Evolutionary conservation across 2,888 invertebrate species (phyloP).

Genomic region (Acleris cristana): DNA sequence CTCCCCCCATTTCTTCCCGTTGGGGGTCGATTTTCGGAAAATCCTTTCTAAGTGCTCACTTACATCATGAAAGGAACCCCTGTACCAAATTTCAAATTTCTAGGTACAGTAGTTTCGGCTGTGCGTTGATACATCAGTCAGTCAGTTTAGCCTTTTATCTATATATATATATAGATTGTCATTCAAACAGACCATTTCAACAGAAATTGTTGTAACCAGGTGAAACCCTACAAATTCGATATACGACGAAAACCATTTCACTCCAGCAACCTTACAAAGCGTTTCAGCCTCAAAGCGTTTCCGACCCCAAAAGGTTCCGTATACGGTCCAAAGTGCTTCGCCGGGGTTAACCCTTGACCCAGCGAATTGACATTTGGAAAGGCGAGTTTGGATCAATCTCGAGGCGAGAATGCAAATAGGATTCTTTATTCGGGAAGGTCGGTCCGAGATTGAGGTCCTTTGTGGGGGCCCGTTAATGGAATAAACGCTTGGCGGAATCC

Average conservation of each 20-base stretch:
- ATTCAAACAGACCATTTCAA: conserved; percentile 10
- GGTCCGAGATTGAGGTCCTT: conserved; percentile 66
- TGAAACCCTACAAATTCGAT: conserved; percentile 32
- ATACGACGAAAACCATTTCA: conserved; percentile 34
- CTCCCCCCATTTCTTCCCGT: no score
- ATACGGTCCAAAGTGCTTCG: conserved; percentile 7
- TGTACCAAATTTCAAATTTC: no score
- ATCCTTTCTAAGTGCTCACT: no score
- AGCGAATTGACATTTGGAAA: conserved; percentile 62
- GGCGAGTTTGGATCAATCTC: conserved; percentile 68
- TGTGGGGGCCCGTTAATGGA: conserved; percentile 77
- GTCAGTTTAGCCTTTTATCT: no score
- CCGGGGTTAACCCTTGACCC: conserved; percentile 55
- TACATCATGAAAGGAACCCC: no score
- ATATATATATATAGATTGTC: no score
- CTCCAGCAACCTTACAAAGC: conserved; percentile 22
- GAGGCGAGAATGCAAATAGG: conserved; percentile 72
- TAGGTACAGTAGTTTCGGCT: no score
- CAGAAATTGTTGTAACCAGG: conserved; percentile 31
- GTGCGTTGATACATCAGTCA: no score
- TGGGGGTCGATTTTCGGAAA: no score
- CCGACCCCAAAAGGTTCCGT: background rate
- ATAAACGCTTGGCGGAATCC: conserved; percentile 53
- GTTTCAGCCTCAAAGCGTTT: background rate
- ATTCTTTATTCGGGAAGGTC: conserved; percentile 64